Evolutionary conservation across 2,113 vertebrate species (phyloP).

Genomic region (Mellivora capensis): DNA sequence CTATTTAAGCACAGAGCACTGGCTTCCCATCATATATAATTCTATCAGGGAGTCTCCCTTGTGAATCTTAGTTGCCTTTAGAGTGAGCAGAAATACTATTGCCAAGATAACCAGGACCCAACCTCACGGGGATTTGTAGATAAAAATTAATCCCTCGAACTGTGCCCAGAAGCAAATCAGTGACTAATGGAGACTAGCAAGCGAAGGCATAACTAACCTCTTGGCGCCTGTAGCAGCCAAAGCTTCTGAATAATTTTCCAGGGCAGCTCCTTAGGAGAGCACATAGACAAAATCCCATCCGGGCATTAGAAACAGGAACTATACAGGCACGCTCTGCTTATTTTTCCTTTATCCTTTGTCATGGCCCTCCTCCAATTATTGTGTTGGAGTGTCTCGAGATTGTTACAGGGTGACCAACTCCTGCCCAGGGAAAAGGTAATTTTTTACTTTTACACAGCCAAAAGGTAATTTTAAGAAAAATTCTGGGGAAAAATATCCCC

Average conservation of each 20-base stretch:
- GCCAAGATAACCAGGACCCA: conserved; percentile 58
- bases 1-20: conserved; percentile 63
- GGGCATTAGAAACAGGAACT: neutral
- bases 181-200: conserved; percentile 52
- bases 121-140: conserved; percentile 61
- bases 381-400: neutral
- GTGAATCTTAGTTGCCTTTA: conserved; percentile 42
- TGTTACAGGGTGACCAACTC: conserved; percentile 3
- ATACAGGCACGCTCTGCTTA: neutral
- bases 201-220: conserved; percentile 47
- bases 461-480: conserved; percentile 48
- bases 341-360: conserved; percentile 25
- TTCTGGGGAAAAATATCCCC: neutral
- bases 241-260: conserved; percentile 57
- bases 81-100: conserved; percentile 29
- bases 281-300: conserved; percentile 33
- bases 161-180: conserved; percentile 62
- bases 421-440: neutral
- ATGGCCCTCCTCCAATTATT: conserved; percentile 11
- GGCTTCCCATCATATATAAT: conserved; percentile 51
- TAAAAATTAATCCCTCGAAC: conserved; percentile 72
- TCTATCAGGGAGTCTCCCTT: conserved; percentile 57
- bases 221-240: conserved; percentile 34
- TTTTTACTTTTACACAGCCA: neutral
- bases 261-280: neutral